A percentile compares a stretch with the other conserved stretches of the same genome.
Evolutionary conservation across 2,113 vertebrate species (phyloP).

Genomic region (Zeus faber): DNA sequence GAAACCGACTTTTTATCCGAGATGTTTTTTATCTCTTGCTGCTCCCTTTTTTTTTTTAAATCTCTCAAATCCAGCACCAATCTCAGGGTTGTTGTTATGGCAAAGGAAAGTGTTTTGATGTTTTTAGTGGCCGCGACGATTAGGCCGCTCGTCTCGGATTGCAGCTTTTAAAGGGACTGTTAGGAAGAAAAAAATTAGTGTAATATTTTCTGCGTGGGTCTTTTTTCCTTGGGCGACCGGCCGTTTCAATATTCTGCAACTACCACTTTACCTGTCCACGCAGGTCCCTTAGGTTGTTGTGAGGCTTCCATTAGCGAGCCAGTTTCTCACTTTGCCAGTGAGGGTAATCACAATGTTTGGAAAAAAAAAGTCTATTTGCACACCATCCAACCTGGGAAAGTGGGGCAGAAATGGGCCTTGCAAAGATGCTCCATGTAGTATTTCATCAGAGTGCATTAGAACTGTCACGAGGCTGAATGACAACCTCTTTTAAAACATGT

Average conservation of each 20-base stretch:
- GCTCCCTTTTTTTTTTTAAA: constrained; percentile 39
- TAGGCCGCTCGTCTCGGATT: constrained; percentile 57
- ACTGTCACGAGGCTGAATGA: constrained; percentile 62
- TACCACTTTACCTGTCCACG: constrained; percentile 69
- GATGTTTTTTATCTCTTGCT: no score
- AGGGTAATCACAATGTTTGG: constrained; percentile 64
- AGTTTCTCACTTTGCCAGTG: constrained; percentile 65
- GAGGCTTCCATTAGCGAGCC: constrained; percentile 65
- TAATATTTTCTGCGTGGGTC: constrained; percentile 61
- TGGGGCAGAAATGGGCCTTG: constrained; percentile 66
- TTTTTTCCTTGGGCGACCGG: constrained; percentile 57
- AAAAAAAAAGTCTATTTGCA: constrained; percentile 66
- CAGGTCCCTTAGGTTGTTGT: constrained; percentile 64
- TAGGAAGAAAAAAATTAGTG: constrained; percentile 34
- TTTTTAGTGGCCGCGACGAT: constrained; percentile 61
- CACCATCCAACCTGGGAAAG: constrained; percentile 64
- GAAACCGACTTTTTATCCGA: no score
- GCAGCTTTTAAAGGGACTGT: no score
- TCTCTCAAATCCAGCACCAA: constrained; percentile 38
- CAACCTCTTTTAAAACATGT: constrained; percentile 48
- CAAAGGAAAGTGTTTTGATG: constrained; percentile 55
- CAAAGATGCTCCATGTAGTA: constrained; percentile 54
- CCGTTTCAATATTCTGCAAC: constrained; percentile 70
- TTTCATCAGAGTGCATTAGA: constrained; percentile 71
- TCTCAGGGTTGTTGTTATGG: constrained; percentile 32